phyloP scores from a whole-genome alignment of 2,797 vertebrate species.

The Cyprinodon diabolis region DNA sequence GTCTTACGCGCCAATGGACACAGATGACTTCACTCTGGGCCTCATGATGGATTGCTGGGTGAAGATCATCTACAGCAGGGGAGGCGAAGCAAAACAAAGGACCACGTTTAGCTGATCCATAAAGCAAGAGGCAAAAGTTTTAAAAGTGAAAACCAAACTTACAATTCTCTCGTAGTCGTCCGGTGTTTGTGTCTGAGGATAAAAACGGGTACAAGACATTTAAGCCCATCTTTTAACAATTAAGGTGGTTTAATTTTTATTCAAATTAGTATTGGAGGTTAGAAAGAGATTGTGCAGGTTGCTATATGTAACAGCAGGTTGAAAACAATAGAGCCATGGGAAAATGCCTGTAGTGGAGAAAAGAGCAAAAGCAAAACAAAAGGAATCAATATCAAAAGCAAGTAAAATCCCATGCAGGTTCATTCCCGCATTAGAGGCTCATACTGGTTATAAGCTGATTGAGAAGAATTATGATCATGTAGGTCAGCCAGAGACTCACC shows the following conservation, averaged over 20 bases:
- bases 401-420: conserved; percentile 12
- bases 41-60: conserved; percentile 93
- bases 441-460: conserved; percentile 68
- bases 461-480: conserved; percentile 52
- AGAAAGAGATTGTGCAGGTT: conserved; percentile 9
- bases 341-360: conserved; percentile 54
- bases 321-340: conserved; percentile 33
- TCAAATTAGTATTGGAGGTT: not conserved
- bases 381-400: conserved; percentile 7
- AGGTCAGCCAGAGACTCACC: conserved; percentile 79
- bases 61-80: conserved; percentile 89
- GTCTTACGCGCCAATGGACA: conserved; percentile 93
- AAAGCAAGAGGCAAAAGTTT: not conserved
- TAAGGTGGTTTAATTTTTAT: not conserved
- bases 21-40: conserved; percentile 96
- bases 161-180: conserved; percentile 90
- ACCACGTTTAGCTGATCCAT: not conserved
- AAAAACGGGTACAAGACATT: conserved; percentile 6
- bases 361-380: conserved; percentile 1
- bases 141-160: conserved; percentile 57
- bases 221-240: not conserved
- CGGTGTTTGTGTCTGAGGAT: conserved; percentile 86
- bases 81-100: conserved; percentile 19
- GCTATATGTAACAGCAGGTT: conserved; percentile 22
- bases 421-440: conserved; percentile 68